phyloP scores from a whole-genome alignment of 2,888 invertebrate species.

The Ophion slaviceki region DNA sequence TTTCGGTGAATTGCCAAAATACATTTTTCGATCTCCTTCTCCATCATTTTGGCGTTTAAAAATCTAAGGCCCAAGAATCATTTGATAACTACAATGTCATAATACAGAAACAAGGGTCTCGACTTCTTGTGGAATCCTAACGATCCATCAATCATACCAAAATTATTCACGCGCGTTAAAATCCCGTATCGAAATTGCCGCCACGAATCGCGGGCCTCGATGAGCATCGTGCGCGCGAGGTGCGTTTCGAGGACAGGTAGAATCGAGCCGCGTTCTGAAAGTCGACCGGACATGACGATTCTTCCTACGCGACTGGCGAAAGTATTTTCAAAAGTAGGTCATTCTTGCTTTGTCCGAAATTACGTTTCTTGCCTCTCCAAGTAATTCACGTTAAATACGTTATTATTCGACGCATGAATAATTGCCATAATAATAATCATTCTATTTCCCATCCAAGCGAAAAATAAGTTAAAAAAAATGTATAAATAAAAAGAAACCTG shows the following conservation, averaged over 20 bases:
- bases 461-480: background rate
- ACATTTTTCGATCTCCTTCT: too few species aligned
- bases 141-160: background rate
- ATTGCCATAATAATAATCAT: background rate
- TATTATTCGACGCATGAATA: background rate
- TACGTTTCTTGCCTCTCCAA: background rate
- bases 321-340: conserved; percentile 27
- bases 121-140: background rate
- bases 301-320: conserved; percentile 9
- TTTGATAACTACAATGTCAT: too few species aligned
- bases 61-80: too few species aligned
- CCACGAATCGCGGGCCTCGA: conserved; percentile 11
- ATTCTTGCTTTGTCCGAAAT: background rate
- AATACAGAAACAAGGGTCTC: too few species aligned
- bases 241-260: conserved; percentile 40
- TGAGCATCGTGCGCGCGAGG: background rate
- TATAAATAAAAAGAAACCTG: background rate
- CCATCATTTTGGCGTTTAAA: too few species aligned
- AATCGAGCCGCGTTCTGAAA: conserved; percentile 1
- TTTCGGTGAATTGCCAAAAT: too few species aligned
- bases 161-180: background rate
- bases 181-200: conserved; percentile 39
- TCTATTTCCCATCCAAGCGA: background rate
- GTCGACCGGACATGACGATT: conserved; percentile 2
- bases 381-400: background rate